Conservation (phyloP, 2,888 invertebrate genomes). For the Caenorhabditis plicata region DNA sequence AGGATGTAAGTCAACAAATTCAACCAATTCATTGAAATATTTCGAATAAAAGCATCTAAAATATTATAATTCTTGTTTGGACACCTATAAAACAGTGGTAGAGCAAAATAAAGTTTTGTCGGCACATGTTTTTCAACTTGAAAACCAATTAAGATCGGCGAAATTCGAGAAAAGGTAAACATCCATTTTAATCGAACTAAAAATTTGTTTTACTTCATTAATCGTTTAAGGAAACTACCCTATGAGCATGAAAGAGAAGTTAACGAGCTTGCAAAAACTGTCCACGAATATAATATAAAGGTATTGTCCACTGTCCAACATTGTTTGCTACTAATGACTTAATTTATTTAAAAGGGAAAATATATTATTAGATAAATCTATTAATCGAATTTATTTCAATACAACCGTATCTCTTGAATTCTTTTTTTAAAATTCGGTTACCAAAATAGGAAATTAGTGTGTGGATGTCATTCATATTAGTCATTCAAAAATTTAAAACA, state of each 20-base stretch:
- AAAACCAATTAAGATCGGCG: conserved; percentile 2
- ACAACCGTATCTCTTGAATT: too few species aligned
- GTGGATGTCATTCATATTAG: too few species aligned
- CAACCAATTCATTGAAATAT: not conserved
- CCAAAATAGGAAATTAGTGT: too few species aligned
- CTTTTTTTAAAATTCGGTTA: too few species aligned
- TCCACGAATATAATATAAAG: not conserved
- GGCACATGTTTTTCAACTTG: conserved; percentile 2
- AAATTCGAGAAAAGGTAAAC: conserved; percentile 10
- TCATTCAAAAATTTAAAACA: too few species aligned
- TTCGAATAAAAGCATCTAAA: conserved; percentile 6
- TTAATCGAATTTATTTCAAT: too few species aligned
- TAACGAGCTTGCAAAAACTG: conserved; percentile 8
- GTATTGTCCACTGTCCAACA: too few species aligned
- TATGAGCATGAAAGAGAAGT: conserved; percentile 6
- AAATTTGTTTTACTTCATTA: too few species aligned
- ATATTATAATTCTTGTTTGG: conserved; percentile 2
- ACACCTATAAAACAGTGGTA: not conserved
- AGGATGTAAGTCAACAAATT: conserved; percentile 1
- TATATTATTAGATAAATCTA: too few species aligned
- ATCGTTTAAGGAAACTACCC: conserved; percentile 16
- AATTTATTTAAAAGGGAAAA: too few species aligned
- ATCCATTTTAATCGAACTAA: conserved; percentile 1
- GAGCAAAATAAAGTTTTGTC: not conserved
- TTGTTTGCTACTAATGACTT: too few species aligned